phyloP scores from a whole-genome alignment of 2,797 vertebrate genomes.

The Halcyon chelicuti region DNA sequence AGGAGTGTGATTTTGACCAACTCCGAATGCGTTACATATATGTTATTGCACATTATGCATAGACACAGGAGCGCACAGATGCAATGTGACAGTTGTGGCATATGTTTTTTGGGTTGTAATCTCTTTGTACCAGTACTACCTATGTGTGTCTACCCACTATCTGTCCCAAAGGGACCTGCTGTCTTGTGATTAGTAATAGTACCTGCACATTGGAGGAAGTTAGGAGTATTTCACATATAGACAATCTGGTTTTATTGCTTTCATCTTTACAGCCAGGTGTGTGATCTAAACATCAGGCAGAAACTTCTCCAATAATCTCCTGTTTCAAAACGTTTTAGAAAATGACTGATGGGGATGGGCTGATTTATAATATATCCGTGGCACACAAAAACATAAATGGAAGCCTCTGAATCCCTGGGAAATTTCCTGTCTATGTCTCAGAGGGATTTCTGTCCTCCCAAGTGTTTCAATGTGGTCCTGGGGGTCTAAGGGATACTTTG shows the following conservation, averaged over 20 bases:
- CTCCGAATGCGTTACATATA: background rate
- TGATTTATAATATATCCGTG: background rate
- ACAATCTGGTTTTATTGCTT: constrained; percentile 68
- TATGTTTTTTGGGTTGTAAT: background rate
- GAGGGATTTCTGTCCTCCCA: background rate
- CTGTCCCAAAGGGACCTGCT: background rate
- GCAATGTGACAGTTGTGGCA: background rate
- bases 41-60: background rate
- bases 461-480: background rate
- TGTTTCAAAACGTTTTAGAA: constrained; percentile 34
- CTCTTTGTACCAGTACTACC: background rate
- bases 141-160: background rate
- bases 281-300: constrained; percentile 48
- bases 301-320: background rate
- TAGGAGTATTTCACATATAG: constrained; percentile 29
- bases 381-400: constrained; percentile 10
- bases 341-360: background rate
- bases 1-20: background rate
- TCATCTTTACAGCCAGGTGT: constrained; percentile 60
- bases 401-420: background rate
- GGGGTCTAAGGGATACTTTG: background rate
- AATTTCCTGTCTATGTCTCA: background rate
- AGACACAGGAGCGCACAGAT: background rate
- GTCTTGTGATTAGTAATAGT: background rate
- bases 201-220: constrained; percentile 16